Conservation (phyloP, 2,113 vertebrate species). For the Megatriorchis doriae region DNA sequence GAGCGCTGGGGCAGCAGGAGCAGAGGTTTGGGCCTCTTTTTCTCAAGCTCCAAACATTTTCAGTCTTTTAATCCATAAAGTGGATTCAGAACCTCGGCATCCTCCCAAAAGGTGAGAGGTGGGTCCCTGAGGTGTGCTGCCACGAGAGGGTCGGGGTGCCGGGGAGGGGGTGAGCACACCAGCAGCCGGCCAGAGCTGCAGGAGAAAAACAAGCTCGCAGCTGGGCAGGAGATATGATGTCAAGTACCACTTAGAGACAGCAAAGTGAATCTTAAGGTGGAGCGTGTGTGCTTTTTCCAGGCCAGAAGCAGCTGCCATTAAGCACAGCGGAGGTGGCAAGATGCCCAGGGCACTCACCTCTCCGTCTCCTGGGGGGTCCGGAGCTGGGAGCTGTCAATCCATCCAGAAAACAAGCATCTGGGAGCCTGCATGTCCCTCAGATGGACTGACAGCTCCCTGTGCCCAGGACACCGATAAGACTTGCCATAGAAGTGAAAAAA, state of each 20-base stretch:
- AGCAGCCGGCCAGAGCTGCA: not conserved
- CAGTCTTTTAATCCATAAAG: not conserved
- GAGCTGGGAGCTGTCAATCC: not conserved
- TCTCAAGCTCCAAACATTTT: not conserved
- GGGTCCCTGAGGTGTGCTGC: not conserved
- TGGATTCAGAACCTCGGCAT: not conserved
- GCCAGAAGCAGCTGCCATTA: not conserved
- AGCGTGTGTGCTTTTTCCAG: not conserved
- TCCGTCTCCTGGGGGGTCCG: not conserved
- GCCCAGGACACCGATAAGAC: not conserved
- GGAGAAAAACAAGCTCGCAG: not conserved
- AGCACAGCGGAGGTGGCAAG: not conserved
- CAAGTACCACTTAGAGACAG: not conserved
- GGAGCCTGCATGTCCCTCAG: not conserved
- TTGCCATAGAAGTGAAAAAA: not conserved
- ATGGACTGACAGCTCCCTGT: not conserved
- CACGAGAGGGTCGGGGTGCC: not conserved
- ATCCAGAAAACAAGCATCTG: not conserved
- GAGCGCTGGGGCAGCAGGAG: not conserved
- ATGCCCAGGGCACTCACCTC: not conserved
- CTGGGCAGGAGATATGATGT: not conserved
- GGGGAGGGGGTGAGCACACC: too few species aligned
- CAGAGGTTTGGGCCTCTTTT: fast-evolving
- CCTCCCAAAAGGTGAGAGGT: not conserved
- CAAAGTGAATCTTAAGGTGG: not conserved